Evolutionary conservation across 2,113 vertebrate genomes (phyloP).

Genomic region (Sceloporus undulatus): DNA sequence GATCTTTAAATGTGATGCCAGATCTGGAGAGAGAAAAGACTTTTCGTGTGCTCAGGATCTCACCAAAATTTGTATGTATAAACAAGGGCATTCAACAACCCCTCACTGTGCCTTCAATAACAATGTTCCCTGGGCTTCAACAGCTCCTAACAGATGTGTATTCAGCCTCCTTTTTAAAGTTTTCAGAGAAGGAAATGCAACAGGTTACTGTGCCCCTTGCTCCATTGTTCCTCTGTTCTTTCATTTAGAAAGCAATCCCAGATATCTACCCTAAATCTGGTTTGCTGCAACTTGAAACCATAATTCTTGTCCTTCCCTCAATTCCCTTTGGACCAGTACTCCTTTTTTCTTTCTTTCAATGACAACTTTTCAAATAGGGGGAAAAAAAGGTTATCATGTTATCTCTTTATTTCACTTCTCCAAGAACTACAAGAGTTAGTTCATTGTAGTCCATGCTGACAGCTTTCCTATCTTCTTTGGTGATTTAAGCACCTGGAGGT

Average conservation of each 20-base stretch:
- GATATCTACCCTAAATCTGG: not conserved
- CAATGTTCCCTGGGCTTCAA: not conserved
- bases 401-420: not conserved
- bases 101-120: not conserved
- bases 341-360: not conserved
- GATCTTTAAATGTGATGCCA: not conserved
- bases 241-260: constrained; percentile 2
- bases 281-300: constrained; percentile 2
- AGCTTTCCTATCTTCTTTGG: too few relatives aligned
- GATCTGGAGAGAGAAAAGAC: not conserved
- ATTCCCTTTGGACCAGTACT: not conserved
- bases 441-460: not conserved
- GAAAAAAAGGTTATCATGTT: not conserved
- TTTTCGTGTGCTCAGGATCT: too few relatives aligned
- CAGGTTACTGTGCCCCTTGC: not conserved
- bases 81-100: not conserved
- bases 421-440: not conserved
- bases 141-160: not conserved
- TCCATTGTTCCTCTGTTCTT: not conserved
- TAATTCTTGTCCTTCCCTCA: not conserved
- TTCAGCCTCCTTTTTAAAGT: not conserved
- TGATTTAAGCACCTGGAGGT: not conserved
- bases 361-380: not conserved
- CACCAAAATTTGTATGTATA: not conserved
- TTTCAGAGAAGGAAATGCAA: not conserved